These are phyloP conservation scores for Taenioides sp. DNA, from an alignment of 2,797 vertebrate genomes.

Conservation along the genomic window DNA sequence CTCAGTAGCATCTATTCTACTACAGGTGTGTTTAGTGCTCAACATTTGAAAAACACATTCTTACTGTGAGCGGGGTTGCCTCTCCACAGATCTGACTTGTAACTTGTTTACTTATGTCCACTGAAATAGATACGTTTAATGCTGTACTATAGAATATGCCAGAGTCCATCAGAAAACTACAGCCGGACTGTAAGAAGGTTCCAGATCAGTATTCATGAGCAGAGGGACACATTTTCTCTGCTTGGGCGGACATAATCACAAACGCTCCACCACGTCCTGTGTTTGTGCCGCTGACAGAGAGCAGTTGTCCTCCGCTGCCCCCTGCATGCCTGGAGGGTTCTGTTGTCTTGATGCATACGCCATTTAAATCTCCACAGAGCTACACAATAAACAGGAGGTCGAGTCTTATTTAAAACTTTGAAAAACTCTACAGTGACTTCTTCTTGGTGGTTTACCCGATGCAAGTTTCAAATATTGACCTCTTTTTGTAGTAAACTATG, in stretches of 20 bases:
- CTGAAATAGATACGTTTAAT: no score
- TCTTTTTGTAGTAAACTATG: background rate
- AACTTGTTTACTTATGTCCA: no score
- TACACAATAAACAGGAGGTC: background rate
- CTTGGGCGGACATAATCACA: constrained; percentile 46
- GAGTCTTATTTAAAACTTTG: background rate
- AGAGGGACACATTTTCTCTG: constrained; percentile 32
- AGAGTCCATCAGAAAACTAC: no score
- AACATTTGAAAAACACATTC: no score
- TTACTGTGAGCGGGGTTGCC: no score
- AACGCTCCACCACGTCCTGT: constrained; percentile 53
- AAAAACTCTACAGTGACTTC: background rate
- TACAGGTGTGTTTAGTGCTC: no score
- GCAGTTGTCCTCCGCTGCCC: constrained; percentile 54
- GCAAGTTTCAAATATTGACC: background rate
- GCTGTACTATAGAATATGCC: no score
- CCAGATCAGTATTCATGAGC: constrained; percentile 37
- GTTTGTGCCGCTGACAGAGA: constrained; percentile 53
- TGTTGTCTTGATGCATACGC: constrained; percentile 23
- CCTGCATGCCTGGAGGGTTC: constrained; percentile 33
- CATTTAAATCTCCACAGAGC: background rate
- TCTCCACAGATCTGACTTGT: no score
- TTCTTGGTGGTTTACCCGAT: background rate
- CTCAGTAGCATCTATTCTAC: no score
- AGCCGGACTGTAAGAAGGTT: background rate